Conservation (phyloP, 2,113 vertebrate species). For the Aphyosemion australe region DNA sequence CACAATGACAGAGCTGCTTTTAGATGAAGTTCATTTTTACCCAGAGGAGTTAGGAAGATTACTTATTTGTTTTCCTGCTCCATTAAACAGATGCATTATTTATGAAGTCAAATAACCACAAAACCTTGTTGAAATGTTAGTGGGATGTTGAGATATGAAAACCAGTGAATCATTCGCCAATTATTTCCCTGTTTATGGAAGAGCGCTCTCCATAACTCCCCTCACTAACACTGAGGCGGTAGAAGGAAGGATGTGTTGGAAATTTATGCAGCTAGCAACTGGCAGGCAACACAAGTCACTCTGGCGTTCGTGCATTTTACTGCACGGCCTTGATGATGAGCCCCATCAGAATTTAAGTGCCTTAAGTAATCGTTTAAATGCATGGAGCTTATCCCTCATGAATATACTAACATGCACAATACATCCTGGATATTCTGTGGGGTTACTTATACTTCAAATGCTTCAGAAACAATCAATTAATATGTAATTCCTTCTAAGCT, state of each 20-base stretch:
- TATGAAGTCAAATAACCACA: constrained; percentile 73
- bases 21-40: constrained; percentile 71
- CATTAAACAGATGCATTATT: constrained; percentile 81
- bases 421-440: constrained; percentile 34
- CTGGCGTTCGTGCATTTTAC: constrained; percentile 51
- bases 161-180: constrained; percentile 75
- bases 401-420: constrained; percentile 52
- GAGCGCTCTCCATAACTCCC: constrained; percentile 61
- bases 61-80: constrained; percentile 78
- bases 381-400: constrained; percentile 67
- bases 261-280: constrained; percentile 69
- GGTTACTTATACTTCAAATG: constrained; percentile 42
- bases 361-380: constrained; percentile 78
- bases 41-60: constrained; percentile 68
- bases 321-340: constrained; percentile 52
- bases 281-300: constrained; percentile 57
- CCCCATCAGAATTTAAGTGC: constrained; percentile 58
- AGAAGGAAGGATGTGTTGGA: constrained; percentile 61
- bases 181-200: constrained; percentile 77
- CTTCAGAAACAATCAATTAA: constrained; percentile 51
- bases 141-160: constrained; percentile 75
- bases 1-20: constrained; percentile 49
- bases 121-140: constrained; percentile 71
- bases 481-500: constrained; percentile 39
- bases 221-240: constrained; percentile 59